phyloP scores from a whole-genome alignment of 2,797 vertebrate species.

The Pseudochirops corinnae region DNA sequence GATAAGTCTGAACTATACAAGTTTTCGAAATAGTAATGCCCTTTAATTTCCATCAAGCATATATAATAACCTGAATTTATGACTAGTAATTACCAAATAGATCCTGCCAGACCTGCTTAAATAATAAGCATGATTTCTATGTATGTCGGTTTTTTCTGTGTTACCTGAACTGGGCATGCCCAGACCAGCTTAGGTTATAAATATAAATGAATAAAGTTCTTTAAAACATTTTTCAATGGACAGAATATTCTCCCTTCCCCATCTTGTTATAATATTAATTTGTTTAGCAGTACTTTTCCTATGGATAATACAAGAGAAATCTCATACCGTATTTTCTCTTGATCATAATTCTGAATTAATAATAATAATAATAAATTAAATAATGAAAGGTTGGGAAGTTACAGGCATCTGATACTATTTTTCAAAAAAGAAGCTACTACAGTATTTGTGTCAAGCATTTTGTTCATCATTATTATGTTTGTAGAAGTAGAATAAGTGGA shows the following conservation, averaged over 20 bases:
- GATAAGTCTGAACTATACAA: not conserved
- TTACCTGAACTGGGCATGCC: not conserved
- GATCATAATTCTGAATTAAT: not conserved
- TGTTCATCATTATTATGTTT: slow-evolving; percentile 28
- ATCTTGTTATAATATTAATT: slow-evolving; percentile 40
- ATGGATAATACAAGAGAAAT: slow-evolving; percentile 21
- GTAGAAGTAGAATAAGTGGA: not conserved
- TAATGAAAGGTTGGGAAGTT: slow-evolving; percentile 10
- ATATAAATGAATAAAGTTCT: slow-evolving; percentile 15
- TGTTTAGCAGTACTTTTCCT: slow-evolving; percentile 56
- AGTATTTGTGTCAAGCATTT: slow-evolving; percentile 32
- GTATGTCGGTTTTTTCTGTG: not conserved
- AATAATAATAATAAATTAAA: not conserved
- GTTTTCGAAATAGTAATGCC: not conserved
- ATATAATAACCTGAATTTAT: slow-evolving; percentile 25
- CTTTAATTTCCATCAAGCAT: not conserved
- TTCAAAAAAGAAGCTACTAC: not conserved
- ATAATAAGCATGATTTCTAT: not conserved
- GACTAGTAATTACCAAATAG: not conserved
- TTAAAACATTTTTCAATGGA: slow-evolving; percentile 22
- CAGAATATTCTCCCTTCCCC: not conserved
- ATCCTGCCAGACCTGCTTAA: slow-evolving; percentile 4
- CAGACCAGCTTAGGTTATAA: not conserved
- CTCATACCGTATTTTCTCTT: slow-evolving; percentile 30
- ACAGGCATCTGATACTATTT: not conserved